Evolutionary conservation across 1,140 invertebrate species (phyloP), one percentile per base, ranked within the genome.

Genomic region (Drosophila albomicans): DNA sequence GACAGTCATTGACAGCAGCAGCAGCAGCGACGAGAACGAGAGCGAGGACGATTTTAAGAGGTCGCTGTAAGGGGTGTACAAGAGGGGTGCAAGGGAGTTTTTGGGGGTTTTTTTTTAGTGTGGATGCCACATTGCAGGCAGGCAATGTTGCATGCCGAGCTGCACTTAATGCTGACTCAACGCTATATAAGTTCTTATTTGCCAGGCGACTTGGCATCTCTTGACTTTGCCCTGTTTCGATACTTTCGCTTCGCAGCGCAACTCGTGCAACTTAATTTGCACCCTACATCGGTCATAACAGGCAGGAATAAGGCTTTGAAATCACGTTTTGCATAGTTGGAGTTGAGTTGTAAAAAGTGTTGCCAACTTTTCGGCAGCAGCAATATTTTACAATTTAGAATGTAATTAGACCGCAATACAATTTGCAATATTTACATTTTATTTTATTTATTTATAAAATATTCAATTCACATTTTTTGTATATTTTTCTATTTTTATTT

Each of bases 141-240:
- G 46, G 63, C 78, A 88, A 82, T 85, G 84, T 89, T 88, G 85
- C 84, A 88, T 88, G 84, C 59, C 64, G 48, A 48, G 78, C 78
- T 84, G 84, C 84, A 84, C 80, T 88, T 78, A 88, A 82, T 89
- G 84, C 84, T 89, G 85, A 88, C 78, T 85, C 85, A 81, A 75
- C 74, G 70, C 69, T 74, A 69, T 80, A 84, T 78, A 87, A 84
- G 77, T 88, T 84, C 80, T 68, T 88, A 87, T 87, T 88, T 87
- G 84, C 77, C 63, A 63, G 48, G 28, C 78, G 38, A 74, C 75
- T 78, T 70, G 75, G 69, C 65, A 70, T n/a, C 11, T 45, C 63
- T 16, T 7, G 54, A 43, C 57, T 70, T 57, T 41, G 46, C 57
- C 64, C 63, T 69, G 76, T 57, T 52, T 62, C 59, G 67, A 67